phyloP scores from a whole-genome alignment of 2,888 invertebrate species.

The Chloroclysta siterata region DNA sequence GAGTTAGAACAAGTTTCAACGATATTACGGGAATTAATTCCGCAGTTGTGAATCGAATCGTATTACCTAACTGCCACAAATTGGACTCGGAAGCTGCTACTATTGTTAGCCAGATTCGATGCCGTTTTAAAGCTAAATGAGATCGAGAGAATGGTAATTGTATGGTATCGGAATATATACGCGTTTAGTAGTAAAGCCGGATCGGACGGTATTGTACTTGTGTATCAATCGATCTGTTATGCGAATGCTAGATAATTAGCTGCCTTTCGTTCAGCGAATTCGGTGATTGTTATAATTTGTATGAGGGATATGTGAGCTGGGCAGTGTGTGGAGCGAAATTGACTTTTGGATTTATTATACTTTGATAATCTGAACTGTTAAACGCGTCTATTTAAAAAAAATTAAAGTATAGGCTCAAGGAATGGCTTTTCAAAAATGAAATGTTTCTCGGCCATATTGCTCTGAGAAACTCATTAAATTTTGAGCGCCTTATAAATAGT shows the following conservation, averaged over 20 bases:
- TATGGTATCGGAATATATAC: slow-evolving; percentile 27
- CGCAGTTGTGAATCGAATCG: slow-evolving; percentile 53
- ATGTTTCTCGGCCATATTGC: no score
- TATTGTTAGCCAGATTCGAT: slow-evolving; percentile 31
- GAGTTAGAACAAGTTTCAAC: slow-evolving; percentile 53
- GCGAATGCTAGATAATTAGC: slow-evolving; percentile 4
- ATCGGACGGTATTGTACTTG: slow-evolving; percentile 16
- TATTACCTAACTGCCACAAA: slow-evolving; percentile 56
- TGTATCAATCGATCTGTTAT: slow-evolving; percentile 10
- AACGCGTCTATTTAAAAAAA: not conserved
- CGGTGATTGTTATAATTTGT: slow-evolving; percentile 3
- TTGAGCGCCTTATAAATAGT: not conserved
- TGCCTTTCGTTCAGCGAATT: not conserved
- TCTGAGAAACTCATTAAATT: not conserved
- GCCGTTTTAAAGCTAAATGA: slow-evolving; percentile 31
- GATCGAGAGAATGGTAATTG: slow-evolving; percentile 31
- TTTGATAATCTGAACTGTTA: not conserved
- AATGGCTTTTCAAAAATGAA: not conserved
- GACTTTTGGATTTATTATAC: not conserved
- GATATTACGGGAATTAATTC: slow-evolving; percentile 59
- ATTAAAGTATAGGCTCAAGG: not conserved
- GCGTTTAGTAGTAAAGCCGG: slow-evolving; percentile 21
- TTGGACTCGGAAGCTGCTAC: slow-evolving; percentile 48
- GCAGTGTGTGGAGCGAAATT: not conserved
- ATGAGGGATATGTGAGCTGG: not conserved